Evolutionary conservation across 2,113 vertebrate genomes (phyloP).

Genomic region (Riparia riparia): DNA sequence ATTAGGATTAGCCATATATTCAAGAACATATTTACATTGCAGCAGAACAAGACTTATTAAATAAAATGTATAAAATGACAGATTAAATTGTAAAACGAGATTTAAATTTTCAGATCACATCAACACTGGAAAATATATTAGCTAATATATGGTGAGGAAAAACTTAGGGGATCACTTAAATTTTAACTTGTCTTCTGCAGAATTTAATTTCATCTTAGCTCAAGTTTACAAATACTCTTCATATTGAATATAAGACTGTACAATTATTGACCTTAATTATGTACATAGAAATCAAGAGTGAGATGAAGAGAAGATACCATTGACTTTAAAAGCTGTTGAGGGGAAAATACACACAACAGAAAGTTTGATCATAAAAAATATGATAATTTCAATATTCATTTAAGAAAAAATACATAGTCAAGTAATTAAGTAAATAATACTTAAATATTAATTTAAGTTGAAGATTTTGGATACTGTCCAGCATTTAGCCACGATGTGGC

Average conservation of each 20-base stretch:
- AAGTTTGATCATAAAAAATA: not conserved
- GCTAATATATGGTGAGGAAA: not conserved
- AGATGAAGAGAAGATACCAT: not conserved
- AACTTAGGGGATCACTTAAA: not conserved
- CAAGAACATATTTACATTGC: not conserved
- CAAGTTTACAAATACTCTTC: not conserved
- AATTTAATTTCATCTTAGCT: not conserved
- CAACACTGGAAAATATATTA: not conserved
- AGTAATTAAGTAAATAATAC: not conserved
- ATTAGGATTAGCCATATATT: not conserved
- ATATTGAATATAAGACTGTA: not conserved
- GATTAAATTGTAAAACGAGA: not conserved
- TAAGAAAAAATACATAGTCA: not conserved
- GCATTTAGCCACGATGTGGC: not conserved
- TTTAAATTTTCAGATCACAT: not conserved
- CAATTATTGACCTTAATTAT: not conserved
- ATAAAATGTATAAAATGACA: not conserved
- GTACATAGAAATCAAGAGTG: not conserved
- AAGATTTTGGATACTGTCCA: not conserved
- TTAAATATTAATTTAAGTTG: not conserved
- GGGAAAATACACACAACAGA: not conserved
- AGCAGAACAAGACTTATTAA: not conserved
- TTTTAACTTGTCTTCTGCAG: not conserved
- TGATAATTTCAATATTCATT: not conserved
- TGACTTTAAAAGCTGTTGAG: not conserved